phyloP scores from a whole-genome alignment of 2,113 vertebrate genomes.

The Gallinago jamesoni region DNA sequence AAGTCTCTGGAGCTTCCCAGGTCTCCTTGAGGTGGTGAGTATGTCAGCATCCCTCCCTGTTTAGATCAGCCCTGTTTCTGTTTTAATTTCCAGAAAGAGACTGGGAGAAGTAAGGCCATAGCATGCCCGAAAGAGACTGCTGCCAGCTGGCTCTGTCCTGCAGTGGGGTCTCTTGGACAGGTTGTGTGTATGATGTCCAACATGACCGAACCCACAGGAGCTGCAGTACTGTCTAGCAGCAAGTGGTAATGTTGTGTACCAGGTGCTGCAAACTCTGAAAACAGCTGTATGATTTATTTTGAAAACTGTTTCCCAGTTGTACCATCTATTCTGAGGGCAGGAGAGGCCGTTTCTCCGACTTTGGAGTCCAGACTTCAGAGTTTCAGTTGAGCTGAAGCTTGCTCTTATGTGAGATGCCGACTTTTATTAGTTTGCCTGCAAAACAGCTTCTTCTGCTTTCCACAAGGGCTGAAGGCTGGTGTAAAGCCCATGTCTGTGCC shows the following conservation, averaged over 20 bases:
- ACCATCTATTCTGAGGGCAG: neutral
- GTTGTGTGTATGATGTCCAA: neutral
- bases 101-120: neutral
- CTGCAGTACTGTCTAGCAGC: neutral
- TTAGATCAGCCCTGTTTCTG: neutral
- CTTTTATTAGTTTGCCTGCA: neutral
- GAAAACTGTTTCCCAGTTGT: neutral
- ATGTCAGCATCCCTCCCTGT: neutral
- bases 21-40: neutral
- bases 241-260: neutral
- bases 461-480: neutral
- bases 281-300: neutral
- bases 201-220: accelerated
- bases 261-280: neutral
- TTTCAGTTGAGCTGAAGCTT: neutral
- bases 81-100: neutral
- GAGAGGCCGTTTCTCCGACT: neutral
- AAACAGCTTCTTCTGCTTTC: conserved; percentile 5
- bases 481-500: neutral
- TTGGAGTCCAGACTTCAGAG: neutral
- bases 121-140: neutral
- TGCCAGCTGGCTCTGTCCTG: neutral
- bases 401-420: neutral
- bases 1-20: neutral
- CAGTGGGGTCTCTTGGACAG: neutral